Conservation (phyloP, 2,797 vertebrate genomes). For the Pangasius mekongensis region DNA sequence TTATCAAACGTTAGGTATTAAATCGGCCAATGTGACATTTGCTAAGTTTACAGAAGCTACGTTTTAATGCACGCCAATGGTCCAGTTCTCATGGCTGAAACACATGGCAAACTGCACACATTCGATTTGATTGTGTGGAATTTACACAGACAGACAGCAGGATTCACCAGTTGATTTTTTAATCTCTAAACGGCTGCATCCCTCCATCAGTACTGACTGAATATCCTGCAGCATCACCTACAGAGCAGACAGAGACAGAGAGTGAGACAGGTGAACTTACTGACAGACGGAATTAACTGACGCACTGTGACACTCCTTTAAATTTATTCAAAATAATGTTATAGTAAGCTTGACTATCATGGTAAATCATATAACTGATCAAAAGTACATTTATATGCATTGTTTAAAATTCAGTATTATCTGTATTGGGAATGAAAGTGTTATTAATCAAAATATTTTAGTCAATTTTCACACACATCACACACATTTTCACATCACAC, state of each 20-base stretch:
- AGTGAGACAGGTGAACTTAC: not conserved
- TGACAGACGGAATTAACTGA: not conserved
- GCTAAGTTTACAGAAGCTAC: not conserved
- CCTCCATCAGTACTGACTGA: conserved; percentile 78
- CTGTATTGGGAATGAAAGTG: not conserved
- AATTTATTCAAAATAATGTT: not conserved
- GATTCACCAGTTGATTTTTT: not conserved
- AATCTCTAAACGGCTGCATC: conserved; percentile 63
- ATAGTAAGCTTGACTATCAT: not conserved
- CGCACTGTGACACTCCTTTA: not conserved
- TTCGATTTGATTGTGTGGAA: not conserved
- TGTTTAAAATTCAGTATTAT: not conserved
- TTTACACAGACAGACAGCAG: conserved; percentile 12
- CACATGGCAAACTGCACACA: not conserved
- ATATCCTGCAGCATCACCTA: conserved; percentile 82
- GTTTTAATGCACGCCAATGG: not conserved
- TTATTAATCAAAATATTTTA: not conserved
- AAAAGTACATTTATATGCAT: not conserved
- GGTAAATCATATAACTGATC: not conserved
- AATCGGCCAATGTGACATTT: not conserved
- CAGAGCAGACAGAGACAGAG: conserved; percentile 27
- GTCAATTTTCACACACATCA: not conserved
- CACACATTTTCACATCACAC: too few relatives aligned
- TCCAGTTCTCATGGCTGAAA: not conserved
- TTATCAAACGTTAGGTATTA: not conserved